Conservation (phyloP, 2,888 invertebrate genomes). For the Aphidius colemani region DNA sequence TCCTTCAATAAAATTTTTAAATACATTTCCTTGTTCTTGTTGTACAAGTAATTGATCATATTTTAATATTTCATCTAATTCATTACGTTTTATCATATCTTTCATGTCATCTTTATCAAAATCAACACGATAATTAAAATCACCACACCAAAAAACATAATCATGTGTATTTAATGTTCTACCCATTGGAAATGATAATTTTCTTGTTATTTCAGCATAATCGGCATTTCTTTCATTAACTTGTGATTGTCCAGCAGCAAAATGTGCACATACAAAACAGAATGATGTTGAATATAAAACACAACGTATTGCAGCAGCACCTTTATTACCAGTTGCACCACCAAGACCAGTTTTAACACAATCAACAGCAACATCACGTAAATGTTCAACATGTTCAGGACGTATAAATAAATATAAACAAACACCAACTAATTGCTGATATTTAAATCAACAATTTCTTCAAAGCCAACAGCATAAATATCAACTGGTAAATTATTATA, state of each 20-base stretch:
- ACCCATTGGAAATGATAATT: slow-evolving; percentile 90
- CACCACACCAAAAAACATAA: slow-evolving; percentile 99
- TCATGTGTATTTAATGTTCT: slow-evolving; percentile 93
- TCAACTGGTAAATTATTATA: slow-evolving; percentile 74
- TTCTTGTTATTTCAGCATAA: slow-evolving; percentile 92
- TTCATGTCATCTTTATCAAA: slow-evolving; percentile 94
- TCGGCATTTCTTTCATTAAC: slow-evolving; percentile 94
- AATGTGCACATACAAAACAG: slow-evolving; percentile 98
- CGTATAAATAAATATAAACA: slow-evolving; percentile 94
- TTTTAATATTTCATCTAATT: slow-evolving; percentile 76
- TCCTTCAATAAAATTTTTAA: slow-evolving; percentile 92
- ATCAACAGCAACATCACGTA: slow-evolving; percentile 92
- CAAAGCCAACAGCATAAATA: slow-evolving; percentile 97
- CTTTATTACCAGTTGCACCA: slow-evolving; percentile 97
- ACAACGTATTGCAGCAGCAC: slow-evolving; percentile 90
- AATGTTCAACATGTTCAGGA: slow-evolving; percentile 84
- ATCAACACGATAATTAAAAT: slow-evolving; percentile 98
- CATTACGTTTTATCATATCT: slow-evolving; percentile 76
- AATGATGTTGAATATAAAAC: slow-evolving; percentile 91
- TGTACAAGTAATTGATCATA: slow-evolving; percentile 86
- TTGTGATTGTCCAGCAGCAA: slow-evolving; percentile 98
- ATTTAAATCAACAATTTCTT: slow-evolving; percentile 99
- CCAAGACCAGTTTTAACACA: slow-evolving; percentile 98
- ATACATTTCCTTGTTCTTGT: slow-evolving; percentile 81
- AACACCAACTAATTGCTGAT: slow-evolving; percentile 96